These are phyloP conservation scores for Flexamia atlantica DNA, from an alignment of 2,888 invertebrate species.

Conservation along the genomic window DNA sequence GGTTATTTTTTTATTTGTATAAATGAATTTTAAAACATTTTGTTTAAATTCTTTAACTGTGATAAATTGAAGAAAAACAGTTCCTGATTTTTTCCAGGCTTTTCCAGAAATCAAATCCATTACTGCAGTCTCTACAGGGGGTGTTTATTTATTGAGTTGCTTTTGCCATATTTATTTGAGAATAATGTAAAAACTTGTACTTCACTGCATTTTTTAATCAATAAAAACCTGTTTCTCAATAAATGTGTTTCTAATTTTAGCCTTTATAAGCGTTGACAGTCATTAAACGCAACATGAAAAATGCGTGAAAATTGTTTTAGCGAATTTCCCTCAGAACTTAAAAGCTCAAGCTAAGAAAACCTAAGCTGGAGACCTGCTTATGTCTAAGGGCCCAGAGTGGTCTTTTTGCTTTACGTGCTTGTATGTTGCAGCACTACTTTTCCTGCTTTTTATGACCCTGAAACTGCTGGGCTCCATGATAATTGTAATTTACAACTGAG, in stretches of 20 bases:
- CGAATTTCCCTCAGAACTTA: no score
- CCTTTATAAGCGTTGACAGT: no score
- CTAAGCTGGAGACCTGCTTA: no score
- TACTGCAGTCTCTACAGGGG: not conserved
- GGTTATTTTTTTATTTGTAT: slow-evolving; percentile 9
- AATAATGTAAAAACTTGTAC: not conserved
- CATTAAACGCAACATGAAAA: no score
- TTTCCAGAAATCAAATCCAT: not conserved
- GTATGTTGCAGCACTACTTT: no score
- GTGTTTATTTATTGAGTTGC: not conserved
- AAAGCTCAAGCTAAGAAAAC: no score
- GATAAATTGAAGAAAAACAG: slow-evolving; percentile 7
- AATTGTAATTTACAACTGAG: no score
- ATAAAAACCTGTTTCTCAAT: not conserved
- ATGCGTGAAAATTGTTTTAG: no score
- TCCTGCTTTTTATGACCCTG: no score
- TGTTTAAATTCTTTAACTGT: slow-evolving; percentile 22
- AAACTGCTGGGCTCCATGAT: no score
- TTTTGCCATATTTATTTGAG: not conserved
- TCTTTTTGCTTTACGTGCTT: no score
- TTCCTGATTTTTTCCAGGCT: slow-evolving; percentile 14
- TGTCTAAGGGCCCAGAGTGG: no score
- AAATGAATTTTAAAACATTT: not conserved
- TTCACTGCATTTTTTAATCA: not conserved
- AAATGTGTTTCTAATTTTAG: not conserved